Percentiles rank a stretch among this genome's conserved stretches.
Conservation (phyloP, 2,888 invertebrate genomes). For the Bellardia pandia region DNA sequence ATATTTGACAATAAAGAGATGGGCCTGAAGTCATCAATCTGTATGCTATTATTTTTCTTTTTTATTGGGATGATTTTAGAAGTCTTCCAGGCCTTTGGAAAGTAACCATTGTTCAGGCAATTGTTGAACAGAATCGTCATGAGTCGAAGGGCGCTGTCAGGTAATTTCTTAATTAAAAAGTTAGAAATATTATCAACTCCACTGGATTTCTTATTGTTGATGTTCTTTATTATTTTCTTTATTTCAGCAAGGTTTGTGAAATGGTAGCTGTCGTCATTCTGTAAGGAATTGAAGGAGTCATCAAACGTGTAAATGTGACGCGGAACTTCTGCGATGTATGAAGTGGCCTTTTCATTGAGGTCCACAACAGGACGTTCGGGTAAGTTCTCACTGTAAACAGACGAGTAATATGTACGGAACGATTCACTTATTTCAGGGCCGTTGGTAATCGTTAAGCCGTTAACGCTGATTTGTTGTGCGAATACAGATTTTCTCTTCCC, state of each 20-base stretch:
- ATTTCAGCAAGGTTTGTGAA: constrained; percentile 15
- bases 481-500: background rate
- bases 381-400: too few relatives aligned
- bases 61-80: constrained; percentile 32
- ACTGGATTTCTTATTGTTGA: constrained; percentile 27
- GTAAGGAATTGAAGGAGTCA: background rate
- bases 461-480: background rate
- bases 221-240: constrained; percentile 2
- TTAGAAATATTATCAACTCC: constrained; percentile 1
- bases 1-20: too few relatives aligned
- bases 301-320: constrained; percentile 30
- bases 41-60: too few relatives aligned
- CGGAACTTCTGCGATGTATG: background rate
- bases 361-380: background rate
- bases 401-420: too few relatives aligned
- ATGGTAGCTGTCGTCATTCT: constrained; percentile 9
- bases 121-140: background rate
- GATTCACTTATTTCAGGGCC: too few relatives aligned
- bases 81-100: background rate
- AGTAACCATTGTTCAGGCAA: background rate
- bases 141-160: constrained; percentile 10
- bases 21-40: too few relatives aligned
- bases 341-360: background rate
- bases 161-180: background rate
- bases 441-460: background rate